Percentiles rank a stretch among this genome's conserved stretches.
phyloP scores from a whole-genome alignment of 2,888 invertebrate genomes.

The Leptogaster cylindrica region DNA sequence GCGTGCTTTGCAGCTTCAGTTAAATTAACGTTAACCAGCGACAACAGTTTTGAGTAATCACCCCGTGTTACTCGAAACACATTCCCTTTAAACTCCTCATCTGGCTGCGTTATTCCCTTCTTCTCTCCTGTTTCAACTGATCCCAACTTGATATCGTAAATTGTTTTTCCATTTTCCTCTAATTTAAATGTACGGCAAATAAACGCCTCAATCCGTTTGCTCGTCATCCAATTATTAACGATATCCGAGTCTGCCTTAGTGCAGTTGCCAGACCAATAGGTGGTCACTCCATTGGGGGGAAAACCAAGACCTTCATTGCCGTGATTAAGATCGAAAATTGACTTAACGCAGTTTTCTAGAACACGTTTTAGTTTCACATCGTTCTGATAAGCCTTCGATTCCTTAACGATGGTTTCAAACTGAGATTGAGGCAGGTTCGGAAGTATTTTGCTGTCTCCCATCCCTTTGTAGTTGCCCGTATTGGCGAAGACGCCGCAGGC shows the following conservation, averaged over 20 bases:
- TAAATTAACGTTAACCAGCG: constrained; percentile 73
- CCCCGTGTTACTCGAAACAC: constrained; percentile 78
- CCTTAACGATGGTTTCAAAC: constrained; percentile 74
- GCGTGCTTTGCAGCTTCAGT: constrained; percentile 74
- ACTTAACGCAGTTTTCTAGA: constrained; percentile 69
- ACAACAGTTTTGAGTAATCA: constrained; percentile 79
- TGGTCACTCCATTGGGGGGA: constrained; percentile 81
- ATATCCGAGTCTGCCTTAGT: constrained; percentile 78
- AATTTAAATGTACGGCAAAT: constrained; percentile 90
- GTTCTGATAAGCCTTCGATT: constrained; percentile 72
- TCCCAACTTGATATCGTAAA: constrained; percentile 77
- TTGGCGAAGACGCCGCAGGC: constrained; percentile 84
- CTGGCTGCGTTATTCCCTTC: constrained; percentile 67
- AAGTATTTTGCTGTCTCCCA: constrained; percentile 93
- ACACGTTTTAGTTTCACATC: constrained; percentile 68
- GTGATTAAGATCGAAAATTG: constrained; percentile 74
- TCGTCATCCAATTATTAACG: constrained; percentile 79
- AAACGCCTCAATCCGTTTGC: constrained; percentile 81
- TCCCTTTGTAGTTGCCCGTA: constrained; percentile 94
- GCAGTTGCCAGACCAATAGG: constrained; percentile 92
- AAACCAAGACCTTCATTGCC: constrained; percentile 78
- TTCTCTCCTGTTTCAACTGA: constrained; percentile 68
- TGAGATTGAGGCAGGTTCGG: constrained; percentile 78
- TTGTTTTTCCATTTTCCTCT: constrained; percentile 65
- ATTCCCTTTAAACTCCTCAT: constrained; percentile 71